phyloP scores from a whole-genome alignment of 2,888 invertebrate species.

The Uropetala carovei region DNA sequence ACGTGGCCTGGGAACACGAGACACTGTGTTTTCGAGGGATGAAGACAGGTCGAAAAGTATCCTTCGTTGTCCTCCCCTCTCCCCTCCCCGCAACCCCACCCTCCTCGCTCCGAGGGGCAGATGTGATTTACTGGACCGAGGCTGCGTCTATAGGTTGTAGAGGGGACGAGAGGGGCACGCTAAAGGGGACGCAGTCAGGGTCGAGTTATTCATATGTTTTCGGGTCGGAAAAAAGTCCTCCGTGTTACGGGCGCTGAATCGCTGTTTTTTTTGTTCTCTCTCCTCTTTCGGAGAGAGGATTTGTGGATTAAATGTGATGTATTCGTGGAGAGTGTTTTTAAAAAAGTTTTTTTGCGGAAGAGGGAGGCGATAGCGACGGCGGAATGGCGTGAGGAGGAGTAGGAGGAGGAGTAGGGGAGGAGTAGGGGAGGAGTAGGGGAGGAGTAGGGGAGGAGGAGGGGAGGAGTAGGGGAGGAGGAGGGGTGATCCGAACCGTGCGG shows the following conservation, averaged over 20 bases:
- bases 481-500: background rate
- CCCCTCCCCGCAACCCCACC: background rate
- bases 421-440: background rate
- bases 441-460: background rate
- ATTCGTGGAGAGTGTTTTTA: background rate
- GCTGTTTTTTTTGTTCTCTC: background rate
- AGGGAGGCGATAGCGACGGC: no score
- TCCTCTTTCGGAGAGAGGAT: background rate
- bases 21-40: background rate
- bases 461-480: background rate
- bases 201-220: background rate
- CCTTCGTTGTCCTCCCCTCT: background rate
- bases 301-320: constrained; percentile 37
- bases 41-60: background rate
- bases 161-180: background rate
- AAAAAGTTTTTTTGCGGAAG: no score
- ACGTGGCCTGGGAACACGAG: constrained; percentile 24
- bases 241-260: background rate
- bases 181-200: constrained; percentile 3
- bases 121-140: constrained; percentile 27
- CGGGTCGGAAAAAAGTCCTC: background rate
- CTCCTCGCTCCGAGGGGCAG: background rate
- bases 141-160: background rate
- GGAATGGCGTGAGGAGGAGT: no score
- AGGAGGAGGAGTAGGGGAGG: background rate